Percentiles rank a stretch among this genome's conserved stretches.
Conservation (phyloP, 2,888 invertebrate genomes). For the Calliscelio sp. region DNA sequence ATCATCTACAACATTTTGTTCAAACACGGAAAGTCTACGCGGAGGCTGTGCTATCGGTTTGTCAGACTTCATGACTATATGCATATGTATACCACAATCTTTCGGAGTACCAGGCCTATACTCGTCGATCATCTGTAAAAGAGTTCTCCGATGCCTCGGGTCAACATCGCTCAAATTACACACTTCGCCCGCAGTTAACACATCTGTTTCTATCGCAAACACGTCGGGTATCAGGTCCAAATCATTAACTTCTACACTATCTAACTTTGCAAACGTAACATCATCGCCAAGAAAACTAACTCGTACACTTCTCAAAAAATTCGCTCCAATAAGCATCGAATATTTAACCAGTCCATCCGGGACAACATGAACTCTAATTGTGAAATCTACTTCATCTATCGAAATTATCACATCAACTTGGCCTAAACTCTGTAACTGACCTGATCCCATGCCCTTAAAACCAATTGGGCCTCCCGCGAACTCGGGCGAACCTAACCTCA, state of each 20-base stretch:
- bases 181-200: background rate
- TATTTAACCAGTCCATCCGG: constrained; percentile 5
- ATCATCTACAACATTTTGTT: background rate
- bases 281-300: background rate
- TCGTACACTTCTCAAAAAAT: background rate
- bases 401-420: constrained; percentile 2
- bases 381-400: background rate
- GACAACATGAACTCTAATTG: constrained; percentile 22
- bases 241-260: background rate
- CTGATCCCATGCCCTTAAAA: constrained; percentile 23
- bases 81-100: constrained; percentile 29
- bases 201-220: background rate
- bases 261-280: background rate
- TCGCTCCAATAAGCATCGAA: constrained; percentile 32
- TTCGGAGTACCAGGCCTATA: constrained; percentile 14
- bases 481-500: constrained; percentile 25
- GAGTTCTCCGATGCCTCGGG: background rate
- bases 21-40: background rate
- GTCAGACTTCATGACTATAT: constrained; percentile 12
- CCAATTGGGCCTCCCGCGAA: background rate
- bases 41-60: constrained; percentile 13
- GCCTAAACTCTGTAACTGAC: constrained; percentile 10
- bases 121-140: background rate
- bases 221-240: background rate
- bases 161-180: background rate